phyloP scores from a whole-genome alignment of 2,113 vertebrate genomes.

The Callionymus lyra region DNA sequence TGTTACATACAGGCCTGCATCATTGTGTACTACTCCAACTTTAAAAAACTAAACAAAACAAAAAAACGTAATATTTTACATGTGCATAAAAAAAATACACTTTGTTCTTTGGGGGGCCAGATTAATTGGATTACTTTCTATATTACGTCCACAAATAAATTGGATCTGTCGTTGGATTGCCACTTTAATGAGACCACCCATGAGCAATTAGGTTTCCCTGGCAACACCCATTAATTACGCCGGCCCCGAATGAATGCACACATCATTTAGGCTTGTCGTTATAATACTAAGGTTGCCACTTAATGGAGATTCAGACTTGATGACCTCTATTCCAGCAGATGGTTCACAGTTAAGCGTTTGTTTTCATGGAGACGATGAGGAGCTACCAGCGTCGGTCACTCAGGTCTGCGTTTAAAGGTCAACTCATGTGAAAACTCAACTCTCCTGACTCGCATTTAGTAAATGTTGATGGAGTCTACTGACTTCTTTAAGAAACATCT shows the following conservation, averaged over 20 bases:
- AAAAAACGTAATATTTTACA: no score
- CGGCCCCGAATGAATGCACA: conserved; percentile 42
- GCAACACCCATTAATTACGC: conserved; percentile 58
- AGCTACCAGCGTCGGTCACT: neutral
- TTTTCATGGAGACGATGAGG: neutral
- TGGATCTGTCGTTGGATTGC: conserved; percentile 19
- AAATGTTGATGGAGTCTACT: no score
- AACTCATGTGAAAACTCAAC: no score
- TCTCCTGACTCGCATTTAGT: no score
- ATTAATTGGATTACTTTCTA: no score
- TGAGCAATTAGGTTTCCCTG: conserved; percentile 50
- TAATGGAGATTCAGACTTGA: conserved; percentile 65
- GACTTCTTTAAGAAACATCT: no score
- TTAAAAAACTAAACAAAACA: no score
- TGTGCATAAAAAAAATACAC: no score
- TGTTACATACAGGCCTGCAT: no score
- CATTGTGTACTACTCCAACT: no score
- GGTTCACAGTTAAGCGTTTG: conserved; percentile 48
- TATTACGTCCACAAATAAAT: no score
- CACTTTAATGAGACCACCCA: conserved; percentile 40
- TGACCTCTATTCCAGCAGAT: conserved; percentile 51
- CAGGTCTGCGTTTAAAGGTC: conserved; percentile 2
- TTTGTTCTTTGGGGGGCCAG: no score
- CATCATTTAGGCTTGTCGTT: conserved; percentile 48
- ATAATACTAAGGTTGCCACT: conserved; percentile 55